Evolutionary conservation across 2,113 vertebrate genomes (phyloP).

Genomic region (Cercocebus atys): DNA sequence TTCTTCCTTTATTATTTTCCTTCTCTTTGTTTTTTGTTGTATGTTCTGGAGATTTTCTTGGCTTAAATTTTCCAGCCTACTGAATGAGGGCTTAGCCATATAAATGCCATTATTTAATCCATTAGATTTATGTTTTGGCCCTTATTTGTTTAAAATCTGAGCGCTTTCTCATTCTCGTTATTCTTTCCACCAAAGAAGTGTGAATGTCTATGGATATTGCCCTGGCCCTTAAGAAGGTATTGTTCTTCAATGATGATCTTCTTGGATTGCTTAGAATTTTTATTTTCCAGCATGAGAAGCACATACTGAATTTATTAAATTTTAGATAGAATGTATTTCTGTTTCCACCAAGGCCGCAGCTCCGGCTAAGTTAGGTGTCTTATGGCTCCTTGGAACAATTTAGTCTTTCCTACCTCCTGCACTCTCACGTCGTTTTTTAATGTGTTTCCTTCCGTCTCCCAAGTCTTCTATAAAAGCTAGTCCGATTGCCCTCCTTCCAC

Average conservation of each 20-base stretch:
- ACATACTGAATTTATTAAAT: not conserved
- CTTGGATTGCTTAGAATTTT: not conserved
- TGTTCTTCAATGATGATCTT: not conserved
- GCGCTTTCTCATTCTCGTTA: not conserved
- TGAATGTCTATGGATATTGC: not conserved
- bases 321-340: not conserved
- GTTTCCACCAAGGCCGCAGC: not conserved
- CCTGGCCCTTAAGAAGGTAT: not conserved
- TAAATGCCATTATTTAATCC: not conserved
- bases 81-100: not conserved
- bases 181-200: not conserved
- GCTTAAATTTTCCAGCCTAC: not conserved
- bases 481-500: not conserved
- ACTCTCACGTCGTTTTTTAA: not conserved
- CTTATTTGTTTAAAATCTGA: not conserved
- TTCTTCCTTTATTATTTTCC: not conserved
- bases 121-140: not conserved
- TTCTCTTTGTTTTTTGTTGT: not conserved
- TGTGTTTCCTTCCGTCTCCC: not conserved
- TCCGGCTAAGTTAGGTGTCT: not conserved
- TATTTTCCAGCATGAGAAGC: slow-evolving; percentile 5
- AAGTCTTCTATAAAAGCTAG: not conserved
- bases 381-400: not conserved
- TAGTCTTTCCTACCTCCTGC: not conserved
- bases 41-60: not conserved